phyloP scores from a whole-genome alignment of 2,888 invertebrate species.

The Lithosia quadra region DNA sequence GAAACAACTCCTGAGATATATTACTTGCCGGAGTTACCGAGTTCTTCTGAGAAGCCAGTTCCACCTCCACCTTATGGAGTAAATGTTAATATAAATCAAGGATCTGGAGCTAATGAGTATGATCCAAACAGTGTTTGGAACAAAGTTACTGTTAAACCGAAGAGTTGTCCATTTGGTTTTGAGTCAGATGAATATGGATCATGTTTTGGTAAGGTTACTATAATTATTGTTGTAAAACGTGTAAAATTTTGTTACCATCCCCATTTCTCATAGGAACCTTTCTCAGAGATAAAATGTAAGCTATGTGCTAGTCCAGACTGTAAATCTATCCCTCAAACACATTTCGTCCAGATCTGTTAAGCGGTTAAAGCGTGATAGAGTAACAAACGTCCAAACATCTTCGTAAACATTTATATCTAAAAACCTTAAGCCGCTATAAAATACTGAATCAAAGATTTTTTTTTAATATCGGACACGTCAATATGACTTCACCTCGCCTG shows the following conservation, averaged over 20 bases:
- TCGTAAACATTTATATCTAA: too few species aligned
- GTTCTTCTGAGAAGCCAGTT: conserved; percentile 37
- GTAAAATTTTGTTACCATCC: not conserved
- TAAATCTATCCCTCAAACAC: too few species aligned
- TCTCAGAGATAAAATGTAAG: too few species aligned
- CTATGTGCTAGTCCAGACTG: too few species aligned
- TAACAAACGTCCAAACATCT: too few species aligned
- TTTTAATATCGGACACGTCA: too few species aligned
- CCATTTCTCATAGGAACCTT: too few species aligned
- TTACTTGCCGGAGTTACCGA: conserved; percentile 44
- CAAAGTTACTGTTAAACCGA: conserved; percentile 59
- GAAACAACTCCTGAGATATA: conserved; percentile 52
- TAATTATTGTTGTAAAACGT: not conserved
- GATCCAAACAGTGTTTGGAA: conserved; percentile 71
- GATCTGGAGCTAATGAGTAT: conserved; percentile 63
- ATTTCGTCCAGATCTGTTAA: too few species aligned
- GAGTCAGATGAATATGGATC: conserved; percentile 84
- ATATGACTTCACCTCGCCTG: not conserved
- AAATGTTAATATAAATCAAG: conserved; percentile 57
- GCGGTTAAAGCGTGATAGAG: too few species aligned
- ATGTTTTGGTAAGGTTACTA: conserved; percentile 84
- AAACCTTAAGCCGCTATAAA: too few species aligned
- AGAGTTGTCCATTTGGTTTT: conserved; percentile 83
- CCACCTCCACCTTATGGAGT: conserved; percentile 59
- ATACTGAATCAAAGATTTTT: too few species aligned